Base-by-base conservation (phyloP, 2,113 vertebrate species). In the Bucco capensis region DNA sequence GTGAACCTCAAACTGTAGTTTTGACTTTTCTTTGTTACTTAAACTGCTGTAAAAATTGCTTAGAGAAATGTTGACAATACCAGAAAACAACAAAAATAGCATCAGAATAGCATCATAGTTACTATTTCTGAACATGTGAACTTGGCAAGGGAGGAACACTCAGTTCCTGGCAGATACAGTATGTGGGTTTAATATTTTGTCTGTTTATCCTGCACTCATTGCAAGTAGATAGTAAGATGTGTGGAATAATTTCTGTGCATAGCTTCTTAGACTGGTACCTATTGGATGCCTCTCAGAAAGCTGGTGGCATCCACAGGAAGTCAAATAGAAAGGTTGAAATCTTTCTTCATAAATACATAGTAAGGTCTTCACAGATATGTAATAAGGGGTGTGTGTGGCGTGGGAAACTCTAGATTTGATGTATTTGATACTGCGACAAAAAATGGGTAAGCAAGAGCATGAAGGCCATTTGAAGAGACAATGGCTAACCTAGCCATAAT, bases 1-100 rank as follows among this genome's bases (percentile, higher is more conserved):
- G 90, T 94, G 93, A 86, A 88, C 81, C 83, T 94, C 70, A n/a
- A 78, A 81, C 53, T 69, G 35, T 47, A 50, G 40, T 82, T 95
- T 82, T 88, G 21, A 30, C 46, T 90, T 89, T 51, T 83, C 44
- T 83, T 67, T 75, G 23, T 46, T 86, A 58, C 82, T 90, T 21
- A 72, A 65, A 30, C 50, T 57, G 24, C 50, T 57, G 21, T 66
- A 92, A 69, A 87, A 78, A 75, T 64, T 73, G 24, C 58, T 88
- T 66, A 69, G 62, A 92, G 77, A 82, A 90, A 69, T 76, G 73
- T 79, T 69, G 54, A 87, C 90, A 86, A 70, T 61, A 64, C 22
- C 42, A 42, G 77, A 93, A 82, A 92, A 78, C 53, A 75, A 42
- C 30, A 82, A 83, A 91, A n/a, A n/a, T n/a, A n/a, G n/a, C n/a